A percentile compares a stretch with the other conserved stretches of the same genome.
phyloP scores from a whole-genome alignment of 2,888 invertebrate species.

The Phortica okadai region DNA sequence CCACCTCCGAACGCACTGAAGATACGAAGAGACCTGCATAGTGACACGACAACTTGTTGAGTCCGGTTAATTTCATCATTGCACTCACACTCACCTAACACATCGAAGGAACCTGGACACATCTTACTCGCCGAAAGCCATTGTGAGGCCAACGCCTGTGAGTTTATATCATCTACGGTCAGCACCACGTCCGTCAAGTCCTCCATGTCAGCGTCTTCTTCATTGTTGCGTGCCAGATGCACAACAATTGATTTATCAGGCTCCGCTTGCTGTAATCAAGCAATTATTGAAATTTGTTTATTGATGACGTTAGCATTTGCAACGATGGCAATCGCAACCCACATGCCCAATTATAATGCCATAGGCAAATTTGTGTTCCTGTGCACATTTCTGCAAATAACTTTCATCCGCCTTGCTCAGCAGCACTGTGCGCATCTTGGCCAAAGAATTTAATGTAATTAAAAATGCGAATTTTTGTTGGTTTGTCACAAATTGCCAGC shows the following conservation, averaged over 20 bases:
- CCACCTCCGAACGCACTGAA: slow-evolving; percentile 82
- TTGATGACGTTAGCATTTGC: slow-evolving; percentile 26
- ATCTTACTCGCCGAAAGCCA: slow-evolving; percentile 91
- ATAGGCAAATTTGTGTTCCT: slow-evolving; percentile 81
- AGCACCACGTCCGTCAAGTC: slow-evolving; percentile 51
- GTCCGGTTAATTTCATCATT: slow-evolving; percentile 45
- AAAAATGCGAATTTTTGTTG: not conserved
- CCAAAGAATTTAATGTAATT: not conserved
- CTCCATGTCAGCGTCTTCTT: slow-evolving; percentile 73
- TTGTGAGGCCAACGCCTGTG: slow-evolving; percentile 79
- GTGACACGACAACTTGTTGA: not conserved
- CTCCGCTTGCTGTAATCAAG: slow-evolving; percentile 75
- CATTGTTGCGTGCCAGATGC: slow-evolving; percentile 87
- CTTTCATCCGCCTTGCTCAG: slow-evolving; percentile 83
- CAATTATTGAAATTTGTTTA: not conserved
- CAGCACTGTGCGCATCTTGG: slow-evolving; percentile 80
- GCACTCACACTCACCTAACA: slow-evolving; percentile 80
- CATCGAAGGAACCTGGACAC: slow-evolving; percentile 93
- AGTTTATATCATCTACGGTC: slow-evolving; percentile 63
- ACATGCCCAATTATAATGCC: slow-evolving; percentile 90
- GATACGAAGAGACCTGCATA: slow-evolving; percentile 84
- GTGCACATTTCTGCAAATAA: slow-evolving; percentile 82
- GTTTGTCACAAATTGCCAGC: not conserved
- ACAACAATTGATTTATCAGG: slow-evolving; percentile 85
- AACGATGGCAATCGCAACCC: slow-evolving; percentile 50